Base-by-base conservation (phyloP, 2,888 invertebrate species). In the Galeopsomyia nigrocyanea region DNA sequence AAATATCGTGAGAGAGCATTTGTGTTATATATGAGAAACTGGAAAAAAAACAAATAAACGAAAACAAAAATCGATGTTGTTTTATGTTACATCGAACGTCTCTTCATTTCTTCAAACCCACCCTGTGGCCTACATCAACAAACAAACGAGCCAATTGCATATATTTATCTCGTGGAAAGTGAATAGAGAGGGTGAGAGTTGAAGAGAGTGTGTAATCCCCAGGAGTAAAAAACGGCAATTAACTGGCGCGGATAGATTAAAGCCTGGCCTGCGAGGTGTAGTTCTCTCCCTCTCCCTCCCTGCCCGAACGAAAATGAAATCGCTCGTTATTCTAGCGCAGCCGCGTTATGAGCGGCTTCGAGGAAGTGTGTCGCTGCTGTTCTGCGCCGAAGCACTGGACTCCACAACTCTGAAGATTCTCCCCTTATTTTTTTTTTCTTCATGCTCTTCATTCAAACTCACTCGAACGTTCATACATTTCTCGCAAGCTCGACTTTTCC, bases 241-340 rank as follows among this genome's bases (percentile, higher is more conserved):
- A 66, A 69, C 56, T 64, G 19, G 50, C 62, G 49, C 13, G 56
- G 64, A 70, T 63, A 72, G 69, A 74, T 70, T 68, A 66, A 67
- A 60, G 56, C 51, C 19, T 21, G 56, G 46, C 60, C 51, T 10
- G 51, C 50, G 22, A 49, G 53, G 10, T 17, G 67, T 68, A 57
- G 53, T 31, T 31, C 31, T 31, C 31, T 31, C 3, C 7, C 31
- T 31, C 3, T 31, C 39, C 13, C 39, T 39, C 13, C 39, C 39
- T 39, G 5, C 26, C 75, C 50, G 74, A 78, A 64, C 63, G 60
- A 75, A 71, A 80, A 80, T 75, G 81, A 83, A 82, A 81, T 82
- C 84, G 84, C 77, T 84, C 84, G 84, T 84, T 84, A 84, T 84
- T 84, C 79, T 79, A 79, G 81, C 84, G 84, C 84, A 83, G 76